Evolutionary conservation across 2,888 invertebrate genomes (phyloP).

Genomic region (Callyntrura sp.): DNA sequence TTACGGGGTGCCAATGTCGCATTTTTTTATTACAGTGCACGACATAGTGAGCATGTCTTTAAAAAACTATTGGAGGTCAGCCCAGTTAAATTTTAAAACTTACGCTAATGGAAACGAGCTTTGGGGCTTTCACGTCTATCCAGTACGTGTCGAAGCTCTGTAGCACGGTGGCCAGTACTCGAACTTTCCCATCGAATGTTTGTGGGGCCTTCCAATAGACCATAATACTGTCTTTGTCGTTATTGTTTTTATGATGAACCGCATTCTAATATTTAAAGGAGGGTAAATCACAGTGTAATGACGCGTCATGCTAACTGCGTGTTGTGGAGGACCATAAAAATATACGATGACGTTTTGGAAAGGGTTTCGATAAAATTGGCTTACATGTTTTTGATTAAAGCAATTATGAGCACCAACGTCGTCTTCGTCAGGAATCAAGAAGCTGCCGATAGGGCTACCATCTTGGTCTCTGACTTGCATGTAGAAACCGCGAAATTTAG

Average conservation of each 20-base stretch:
- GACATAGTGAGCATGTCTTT: not conserved
- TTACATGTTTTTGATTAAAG: conserved; percentile 77
- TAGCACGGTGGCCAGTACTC: conserved; percentile 78
- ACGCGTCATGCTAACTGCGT: too few relatives aligned
- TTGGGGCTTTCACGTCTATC: conserved; percentile 67
- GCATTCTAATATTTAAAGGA: too few relatives aligned
- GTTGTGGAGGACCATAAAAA: too few relatives aligned
- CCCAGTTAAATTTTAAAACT: too few relatives aligned
- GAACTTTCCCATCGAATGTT: conserved; percentile 71
- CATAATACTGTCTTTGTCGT: conserved; percentile 66
- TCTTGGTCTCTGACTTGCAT: conserved; percentile 79
- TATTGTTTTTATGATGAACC: conserved; percentile 74
- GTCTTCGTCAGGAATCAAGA: conserved; percentile 62
- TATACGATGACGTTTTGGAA: not conserved
- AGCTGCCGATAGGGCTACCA: conserved; percentile 77
- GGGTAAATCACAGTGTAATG: too few relatives aligned
- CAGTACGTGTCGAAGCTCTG: conserved; percentile 79
- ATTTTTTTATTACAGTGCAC: conserved; percentile 21
- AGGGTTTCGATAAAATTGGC: not conserved
- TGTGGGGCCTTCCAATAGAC: conserved; percentile 79
- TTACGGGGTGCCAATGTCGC: not conserved
- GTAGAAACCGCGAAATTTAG: conserved; percentile 78
- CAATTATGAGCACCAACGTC: conserved; percentile 75
- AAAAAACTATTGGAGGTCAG: too few relatives aligned
- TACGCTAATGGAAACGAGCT: conserved; percentile 73